These are phyloP conservation scores for Phainopepla nitens DNA, from an alignment of 2,113 vertebrate species.

Conservation along the genomic window DNA sequence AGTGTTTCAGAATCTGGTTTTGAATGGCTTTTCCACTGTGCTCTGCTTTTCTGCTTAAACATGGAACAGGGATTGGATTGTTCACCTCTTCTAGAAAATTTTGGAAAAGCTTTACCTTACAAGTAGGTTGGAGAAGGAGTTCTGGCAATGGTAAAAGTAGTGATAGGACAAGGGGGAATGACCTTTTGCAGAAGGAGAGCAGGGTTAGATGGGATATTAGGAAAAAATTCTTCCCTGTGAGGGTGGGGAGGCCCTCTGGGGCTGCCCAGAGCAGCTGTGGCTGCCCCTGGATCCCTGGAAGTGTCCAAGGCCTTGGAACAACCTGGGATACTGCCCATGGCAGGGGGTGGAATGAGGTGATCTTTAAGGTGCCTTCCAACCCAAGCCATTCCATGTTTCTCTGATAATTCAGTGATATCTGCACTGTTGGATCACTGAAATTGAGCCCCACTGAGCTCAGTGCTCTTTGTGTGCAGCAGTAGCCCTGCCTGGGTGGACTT, in stretches of 20 bases:
- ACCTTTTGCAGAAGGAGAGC: not conserved
- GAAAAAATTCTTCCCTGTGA: not conserved
- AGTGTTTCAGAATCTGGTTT: not conserved
- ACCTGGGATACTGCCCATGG: fast-evolving
- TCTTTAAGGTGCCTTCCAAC: not conserved
- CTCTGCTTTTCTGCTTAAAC: not conserved
- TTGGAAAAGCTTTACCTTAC: not conserved
- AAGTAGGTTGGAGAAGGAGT: not conserved
- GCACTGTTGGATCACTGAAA: too few relatives aligned
- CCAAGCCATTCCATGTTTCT: not conserved
- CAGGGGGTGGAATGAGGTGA: fast-evolving
- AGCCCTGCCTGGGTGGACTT: not conserved
- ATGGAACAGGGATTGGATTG: not conserved
- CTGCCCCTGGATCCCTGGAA: not conserved
- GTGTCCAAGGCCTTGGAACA: not conserved
- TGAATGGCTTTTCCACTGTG: not conserved
- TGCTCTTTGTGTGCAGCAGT: not conserved
- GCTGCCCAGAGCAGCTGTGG: not conserved
- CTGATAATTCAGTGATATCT: too few relatives aligned
- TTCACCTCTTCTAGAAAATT: not conserved
- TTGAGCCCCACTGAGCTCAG: not conserved
- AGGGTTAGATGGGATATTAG: not conserved
- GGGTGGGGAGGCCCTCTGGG: fast-evolving
- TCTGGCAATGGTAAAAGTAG: not conserved
- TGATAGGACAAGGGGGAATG: not conserved